Evolutionary conservation across 2,888 invertebrate genomes (phyloP).

Genomic region (Acholoe squamosa): DNA sequence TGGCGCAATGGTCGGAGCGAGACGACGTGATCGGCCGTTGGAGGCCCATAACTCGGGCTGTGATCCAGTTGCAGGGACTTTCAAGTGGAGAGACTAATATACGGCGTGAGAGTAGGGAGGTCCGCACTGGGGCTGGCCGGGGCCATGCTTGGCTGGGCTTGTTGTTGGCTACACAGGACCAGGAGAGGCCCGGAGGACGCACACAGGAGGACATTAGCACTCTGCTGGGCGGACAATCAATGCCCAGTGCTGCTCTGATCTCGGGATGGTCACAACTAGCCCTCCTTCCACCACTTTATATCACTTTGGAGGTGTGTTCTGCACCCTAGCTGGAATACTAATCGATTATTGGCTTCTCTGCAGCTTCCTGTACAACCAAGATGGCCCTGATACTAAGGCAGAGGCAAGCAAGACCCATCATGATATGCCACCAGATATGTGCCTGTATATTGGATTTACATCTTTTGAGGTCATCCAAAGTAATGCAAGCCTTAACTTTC

Average conservation of each 20-base stretch:
- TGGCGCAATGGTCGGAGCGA: slow-evolving; percentile 45
- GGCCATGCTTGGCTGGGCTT: slow-evolving; percentile 33
- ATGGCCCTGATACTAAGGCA: slow-evolving; percentile 47
- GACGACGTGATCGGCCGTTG: slow-evolving; percentile 43
- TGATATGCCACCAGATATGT: neutral
- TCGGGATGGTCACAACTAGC: slow-evolving; percentile 53
- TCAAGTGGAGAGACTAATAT: slow-evolving; percentile 45
- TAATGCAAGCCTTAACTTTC: no score
- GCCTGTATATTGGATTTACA: no score
- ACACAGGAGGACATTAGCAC: slow-evolving; percentile 49
- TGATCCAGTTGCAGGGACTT: slow-evolving; percentile 2
- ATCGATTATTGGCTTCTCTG: slow-evolving; percentile 52
- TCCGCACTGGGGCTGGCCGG: neutral
- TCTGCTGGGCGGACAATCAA: slow-evolving; percentile 54
- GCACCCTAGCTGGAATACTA: slow-evolving; percentile 59
- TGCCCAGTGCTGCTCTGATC: slow-evolving; percentile 38
- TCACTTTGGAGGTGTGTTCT: slow-evolving; percentile 63
- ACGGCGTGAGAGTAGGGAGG: neutral
- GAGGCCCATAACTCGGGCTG: slow-evolving; percentile 57
- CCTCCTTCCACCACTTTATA: slow-evolving; percentile 52
- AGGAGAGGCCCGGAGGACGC: slow-evolving; percentile 42
- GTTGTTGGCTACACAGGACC: slow-evolving; percentile 42
- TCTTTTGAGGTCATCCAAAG: no score
- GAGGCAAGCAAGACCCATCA: neutral
- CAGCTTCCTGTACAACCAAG: neutral